Conservation (phyloP, 2,113 vertebrate genomes). For the Pteronura brasiliensis region DNA sequence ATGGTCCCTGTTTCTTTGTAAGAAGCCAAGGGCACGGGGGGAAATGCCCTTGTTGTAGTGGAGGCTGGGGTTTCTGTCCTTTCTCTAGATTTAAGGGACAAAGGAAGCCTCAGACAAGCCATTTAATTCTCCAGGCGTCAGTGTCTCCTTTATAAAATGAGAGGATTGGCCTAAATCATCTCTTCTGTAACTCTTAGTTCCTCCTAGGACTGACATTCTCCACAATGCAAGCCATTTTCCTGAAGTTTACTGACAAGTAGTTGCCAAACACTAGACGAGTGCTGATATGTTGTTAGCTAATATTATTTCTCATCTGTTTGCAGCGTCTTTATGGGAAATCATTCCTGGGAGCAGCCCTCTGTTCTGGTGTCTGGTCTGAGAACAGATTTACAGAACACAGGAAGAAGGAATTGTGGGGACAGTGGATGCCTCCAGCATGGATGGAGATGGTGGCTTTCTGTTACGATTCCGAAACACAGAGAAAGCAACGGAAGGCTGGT, state of each 20-base stretch:
- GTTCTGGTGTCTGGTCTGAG: not conserved
- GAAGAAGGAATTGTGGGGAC: not conserved
- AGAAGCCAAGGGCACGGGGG: not conserved
- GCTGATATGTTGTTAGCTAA: slow-evolving; percentile 48
- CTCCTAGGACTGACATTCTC: not conserved
- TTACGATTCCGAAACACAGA: not conserved
- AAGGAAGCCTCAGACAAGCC: not conserved
- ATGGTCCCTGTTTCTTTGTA: not conserved
- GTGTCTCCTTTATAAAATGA: not conserved
- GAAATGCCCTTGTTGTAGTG: not conserved
- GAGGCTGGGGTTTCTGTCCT: not conserved
- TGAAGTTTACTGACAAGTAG: slow-evolving; percentile 40
- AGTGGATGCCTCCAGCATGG: not conserved
- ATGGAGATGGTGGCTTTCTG: not conserved
- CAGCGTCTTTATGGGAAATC: not conserved
- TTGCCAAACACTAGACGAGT: slow-evolving; percentile 35
- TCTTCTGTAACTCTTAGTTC: not conserved
- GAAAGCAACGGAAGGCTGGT: not conserved
- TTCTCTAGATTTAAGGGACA: not conserved
- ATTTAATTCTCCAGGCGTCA: not conserved
- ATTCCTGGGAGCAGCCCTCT: not conserved
- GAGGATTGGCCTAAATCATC: not conserved
- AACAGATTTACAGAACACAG: not conserved
- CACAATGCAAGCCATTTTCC: not conserved
- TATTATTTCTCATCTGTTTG: slow-evolving; percentile 48